phyloP scores from a whole-genome alignment of 2,113 vertebrate species.

The Silurus glanis region DNA sequence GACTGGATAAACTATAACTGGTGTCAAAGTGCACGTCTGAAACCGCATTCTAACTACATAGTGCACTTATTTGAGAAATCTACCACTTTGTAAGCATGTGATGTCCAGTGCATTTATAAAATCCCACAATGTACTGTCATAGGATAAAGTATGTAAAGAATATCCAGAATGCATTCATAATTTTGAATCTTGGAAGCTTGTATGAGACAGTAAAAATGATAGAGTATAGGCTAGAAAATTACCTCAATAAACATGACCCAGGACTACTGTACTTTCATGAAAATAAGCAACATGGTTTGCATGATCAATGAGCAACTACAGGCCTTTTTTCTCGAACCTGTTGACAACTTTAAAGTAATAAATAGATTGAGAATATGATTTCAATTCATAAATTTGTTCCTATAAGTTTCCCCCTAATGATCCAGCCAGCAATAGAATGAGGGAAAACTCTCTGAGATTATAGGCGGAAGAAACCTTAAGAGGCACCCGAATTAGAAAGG shows the following conservation, averaged over 20 bases:
- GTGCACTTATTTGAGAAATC: background rate
- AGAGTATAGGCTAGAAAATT: background rate
- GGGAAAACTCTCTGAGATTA: no score
- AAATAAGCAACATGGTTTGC: background rate
- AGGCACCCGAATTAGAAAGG: no score
- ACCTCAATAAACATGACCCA: no score
- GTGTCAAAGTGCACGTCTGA: background rate
- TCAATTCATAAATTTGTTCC: no score
- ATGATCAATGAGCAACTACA: no score
- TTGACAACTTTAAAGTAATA: no score
- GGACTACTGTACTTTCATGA: background rate
- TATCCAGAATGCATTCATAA: background rate
- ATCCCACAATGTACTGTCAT: background rate
- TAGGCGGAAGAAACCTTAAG: no score
- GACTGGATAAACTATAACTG: background rate
- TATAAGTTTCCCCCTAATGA: no score
- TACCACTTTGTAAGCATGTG: background rate
- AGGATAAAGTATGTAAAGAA: background rate
- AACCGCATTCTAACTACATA: background rate
- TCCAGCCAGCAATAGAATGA: no score
- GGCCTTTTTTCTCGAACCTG: no score
- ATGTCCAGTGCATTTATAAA: background rate
- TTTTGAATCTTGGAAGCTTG: background rate
- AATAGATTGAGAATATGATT: no score
- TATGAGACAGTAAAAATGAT: no score